Evolutionary conservation across 1,140 invertebrate genomes (phyloP).

Genomic region (Achroia grisella): DNA sequence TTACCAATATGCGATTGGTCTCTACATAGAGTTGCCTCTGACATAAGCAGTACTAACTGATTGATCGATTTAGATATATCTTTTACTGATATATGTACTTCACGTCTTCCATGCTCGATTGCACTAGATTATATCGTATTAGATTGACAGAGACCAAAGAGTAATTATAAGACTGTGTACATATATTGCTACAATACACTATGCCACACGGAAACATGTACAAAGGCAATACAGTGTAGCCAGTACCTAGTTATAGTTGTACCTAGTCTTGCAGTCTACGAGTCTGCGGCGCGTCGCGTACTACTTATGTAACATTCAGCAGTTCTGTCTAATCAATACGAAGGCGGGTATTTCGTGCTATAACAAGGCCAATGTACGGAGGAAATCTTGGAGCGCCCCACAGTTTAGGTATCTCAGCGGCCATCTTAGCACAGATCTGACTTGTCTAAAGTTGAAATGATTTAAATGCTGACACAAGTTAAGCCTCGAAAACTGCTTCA

Average conservation of each 20-base stretch:
- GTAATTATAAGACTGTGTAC: too few relatives aligned
- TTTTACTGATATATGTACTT: too few relatives aligned
- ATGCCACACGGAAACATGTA: too few relatives aligned
- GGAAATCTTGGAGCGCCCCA: constrained; percentile 28
- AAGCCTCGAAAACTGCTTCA: constrained; percentile 1
- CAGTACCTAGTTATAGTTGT: not conserved
- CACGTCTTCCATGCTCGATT: too few relatives aligned
- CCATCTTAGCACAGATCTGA: constrained; percentile 20
- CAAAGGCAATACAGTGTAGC: too few relatives aligned
- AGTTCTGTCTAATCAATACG: constrained; percentile 62
- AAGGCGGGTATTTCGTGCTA: constrained; percentile 38
- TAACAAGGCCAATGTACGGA: constrained; percentile 46
- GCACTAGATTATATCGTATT: too few relatives aligned
- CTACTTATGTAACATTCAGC: constrained; percentile 50
- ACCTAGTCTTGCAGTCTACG: constrained; percentile 22
- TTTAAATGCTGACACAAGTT: constrained; percentile 6
- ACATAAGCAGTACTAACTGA: too few relatives aligned
- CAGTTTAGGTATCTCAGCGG: constrained; percentile 22
- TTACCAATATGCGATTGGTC: too few relatives aligned
- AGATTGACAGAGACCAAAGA: too few relatives aligned
- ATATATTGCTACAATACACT: too few relatives aligned
- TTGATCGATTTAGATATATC: too few relatives aligned
- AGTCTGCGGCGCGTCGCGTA: constrained; percentile 32
- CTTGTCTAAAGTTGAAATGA: constrained; percentile 6
- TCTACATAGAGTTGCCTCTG: too few relatives aligned